phyloP scores from a whole-genome alignment of 2,113 vertebrate genomes.

The Brachyhypopomus occidentalis region DNA sequence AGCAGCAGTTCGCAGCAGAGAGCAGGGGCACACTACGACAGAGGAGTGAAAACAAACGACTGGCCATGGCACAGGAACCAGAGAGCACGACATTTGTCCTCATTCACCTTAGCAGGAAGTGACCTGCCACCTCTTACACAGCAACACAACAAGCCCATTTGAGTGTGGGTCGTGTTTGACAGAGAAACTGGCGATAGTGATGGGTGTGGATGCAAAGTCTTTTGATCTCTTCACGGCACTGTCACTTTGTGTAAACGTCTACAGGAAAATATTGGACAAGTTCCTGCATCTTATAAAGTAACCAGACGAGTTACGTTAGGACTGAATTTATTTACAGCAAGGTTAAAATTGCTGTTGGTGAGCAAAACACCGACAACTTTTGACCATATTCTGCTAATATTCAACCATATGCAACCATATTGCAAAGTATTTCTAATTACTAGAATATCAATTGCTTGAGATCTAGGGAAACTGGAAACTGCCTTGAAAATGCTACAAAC shows the following conservation, averaged over 20 bases:
- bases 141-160: slow-evolving; percentile 51
- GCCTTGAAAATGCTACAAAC: slow-evolving; percentile 33
- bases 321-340: neutral
- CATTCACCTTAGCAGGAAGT: slow-evolving; percentile 67
- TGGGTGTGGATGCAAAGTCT: slow-evolving; percentile 29
- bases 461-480: slow-evolving; percentile 20
- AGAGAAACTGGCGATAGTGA: slow-evolving; percentile 47
- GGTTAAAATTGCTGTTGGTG: neutral
- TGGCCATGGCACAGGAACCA: slow-evolving; percentile 62
- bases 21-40: slow-evolving; percentile 34
- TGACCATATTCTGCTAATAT: neutral
- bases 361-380: neutral
- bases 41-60: slow-evolving; percentile 59
- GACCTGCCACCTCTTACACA: slow-evolving; percentile 60
- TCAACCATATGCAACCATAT: neutral
- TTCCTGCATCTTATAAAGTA: neutral
- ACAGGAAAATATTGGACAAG: neutral
- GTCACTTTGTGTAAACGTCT: slow-evolving; percentile 12
- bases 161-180: slow-evolving; percentile 53
- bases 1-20: slow-evolving; percentile 34
- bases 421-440: slow-evolving; percentile 1
- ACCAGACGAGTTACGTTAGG: neutral
- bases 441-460: slow-evolving; percentile 12
- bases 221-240: slow-evolving; percentile 32
- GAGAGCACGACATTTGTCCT: slow-evolving; percentile 64